These are phyloP conservation scores for Theretra japonica DNA, from an alignment of 2,888 invertebrate species.

Conservation along the genomic window DNA sequence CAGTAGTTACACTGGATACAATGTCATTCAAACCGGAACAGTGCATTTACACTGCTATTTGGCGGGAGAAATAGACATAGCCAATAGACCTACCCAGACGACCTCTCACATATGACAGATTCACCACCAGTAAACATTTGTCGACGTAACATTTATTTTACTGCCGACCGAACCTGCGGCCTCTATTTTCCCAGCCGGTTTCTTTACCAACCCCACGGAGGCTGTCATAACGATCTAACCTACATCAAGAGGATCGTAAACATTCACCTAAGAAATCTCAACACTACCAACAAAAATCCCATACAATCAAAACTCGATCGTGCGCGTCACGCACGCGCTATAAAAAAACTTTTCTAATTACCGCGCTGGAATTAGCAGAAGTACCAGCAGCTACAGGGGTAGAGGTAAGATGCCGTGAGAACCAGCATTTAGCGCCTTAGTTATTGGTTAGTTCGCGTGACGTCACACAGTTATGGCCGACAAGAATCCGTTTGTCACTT, in stretches of 20 bases:
- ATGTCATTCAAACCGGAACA: too few relatives aligned
- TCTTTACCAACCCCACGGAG: too few relatives aligned
- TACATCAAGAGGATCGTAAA: too few relatives aligned
- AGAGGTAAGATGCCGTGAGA: conserved; percentile 56
- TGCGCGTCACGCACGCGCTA: conserved; percentile 5
- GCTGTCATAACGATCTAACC: too few relatives aligned
- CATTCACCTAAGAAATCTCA: neutral
- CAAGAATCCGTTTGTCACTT: conserved; percentile 76
- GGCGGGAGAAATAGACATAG: too few relatives aligned
- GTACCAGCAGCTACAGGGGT: neutral
- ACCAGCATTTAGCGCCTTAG: conserved; percentile 67
- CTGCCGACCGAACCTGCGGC: neutral
- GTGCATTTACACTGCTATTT: too few relatives aligned
- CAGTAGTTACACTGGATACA: too few relatives aligned
- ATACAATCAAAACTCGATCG: conserved; percentile 16
- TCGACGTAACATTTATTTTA: too few relatives aligned
- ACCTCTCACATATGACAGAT: too few relatives aligned
- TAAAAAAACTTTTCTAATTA: conserved; percentile 56
- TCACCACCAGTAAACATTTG: too few relatives aligned
- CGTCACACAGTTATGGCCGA: conserved; percentile 70
- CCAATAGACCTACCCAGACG: too few relatives aligned
- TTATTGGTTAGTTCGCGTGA: conserved; percentile 69
- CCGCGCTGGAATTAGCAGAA: conserved; percentile 45
- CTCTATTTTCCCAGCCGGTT: too few relatives aligned
- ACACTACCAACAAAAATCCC: neutral